Evolutionary conservation across 1,140 invertebrate species (phyloP).

Genomic region (Drosophila subpulchrella): DNA sequence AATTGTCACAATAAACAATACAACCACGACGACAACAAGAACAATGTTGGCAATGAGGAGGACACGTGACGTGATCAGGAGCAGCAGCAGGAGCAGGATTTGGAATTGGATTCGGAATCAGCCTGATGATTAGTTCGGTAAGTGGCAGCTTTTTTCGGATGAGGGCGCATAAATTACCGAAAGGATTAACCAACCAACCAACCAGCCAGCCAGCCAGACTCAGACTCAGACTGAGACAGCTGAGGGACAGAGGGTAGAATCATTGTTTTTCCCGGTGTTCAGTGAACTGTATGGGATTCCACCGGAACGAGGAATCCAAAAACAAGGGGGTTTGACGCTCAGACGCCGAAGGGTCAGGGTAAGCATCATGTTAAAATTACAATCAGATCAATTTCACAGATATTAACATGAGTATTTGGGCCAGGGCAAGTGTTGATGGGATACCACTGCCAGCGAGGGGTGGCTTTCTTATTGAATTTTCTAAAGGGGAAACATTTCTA

Average conservation of each 20-base stretch:
- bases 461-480: conserved; percentile 51
- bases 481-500: neutral
- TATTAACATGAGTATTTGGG: conserved; percentile 70
- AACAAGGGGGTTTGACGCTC: neutral
- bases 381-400: conserved; percentile 81
- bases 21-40: conserved; percentile 66
- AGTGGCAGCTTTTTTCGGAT: conserved; percentile 63
- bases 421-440: conserved; percentile 63
- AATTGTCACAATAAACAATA: conserved; percentile 83
- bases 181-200: conserved; percentile 75
- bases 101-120: conserved; percentile 30
- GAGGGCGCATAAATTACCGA: conserved; percentile 76
- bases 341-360: conserved; percentile 7
- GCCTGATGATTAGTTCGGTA: conserved; percentile 79
- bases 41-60: conserved; percentile 56
- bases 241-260: conserved; percentile 56
- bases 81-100: conserved; percentile 10
- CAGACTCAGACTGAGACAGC: conserved; percentile 58
- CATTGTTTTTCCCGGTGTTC: conserved; percentile 56
- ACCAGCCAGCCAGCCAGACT: too few relatives aligned
- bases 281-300: conserved; percentile 73
- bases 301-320: conserved; percentile 9
- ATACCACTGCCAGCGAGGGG: conserved; percentile 38
- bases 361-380: conserved; percentile 70
- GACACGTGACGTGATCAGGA: conserved; percentile 69